Conservation (phyloP, 2,797 vertebrate species). For the Pseudochirops cupreus region DNA sequence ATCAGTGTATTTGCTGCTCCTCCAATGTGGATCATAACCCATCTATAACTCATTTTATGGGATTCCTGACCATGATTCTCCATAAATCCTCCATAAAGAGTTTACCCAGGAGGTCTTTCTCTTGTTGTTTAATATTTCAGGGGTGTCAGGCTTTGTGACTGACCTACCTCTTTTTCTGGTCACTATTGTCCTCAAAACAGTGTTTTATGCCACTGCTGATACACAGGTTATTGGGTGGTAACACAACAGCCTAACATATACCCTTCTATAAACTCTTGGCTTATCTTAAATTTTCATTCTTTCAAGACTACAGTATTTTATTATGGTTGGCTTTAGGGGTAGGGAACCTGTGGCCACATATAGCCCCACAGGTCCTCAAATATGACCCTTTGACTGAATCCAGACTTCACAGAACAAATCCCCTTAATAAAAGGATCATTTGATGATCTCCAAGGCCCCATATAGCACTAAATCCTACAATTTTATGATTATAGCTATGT, state of each 20-base stretch:
- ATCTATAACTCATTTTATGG: not conserved
- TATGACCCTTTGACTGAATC: too few relatives aligned
- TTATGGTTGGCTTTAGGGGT: not conserved
- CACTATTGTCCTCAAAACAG: not conserved
- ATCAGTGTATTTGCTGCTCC: not conserved
- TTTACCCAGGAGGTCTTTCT: not conserved
- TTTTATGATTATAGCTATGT: not conserved
- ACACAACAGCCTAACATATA: not conserved
- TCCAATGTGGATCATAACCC: not conserved
- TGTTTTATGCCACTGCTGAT: not conserved
- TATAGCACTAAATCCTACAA: not conserved
- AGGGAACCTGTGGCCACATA: too few relatives aligned
- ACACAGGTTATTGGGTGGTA: not conserved
- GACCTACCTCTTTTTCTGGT: not conserved
- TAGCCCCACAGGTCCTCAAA: too few relatives aligned
- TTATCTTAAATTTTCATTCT: not conserved
- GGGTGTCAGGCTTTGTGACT: not conserved
- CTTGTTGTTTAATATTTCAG: not conserved
- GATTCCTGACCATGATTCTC: not conserved
- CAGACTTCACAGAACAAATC: too few relatives aligned
- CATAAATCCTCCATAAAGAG: not conserved
- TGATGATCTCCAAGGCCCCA: not conserved
- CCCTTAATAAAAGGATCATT: too few relatives aligned
- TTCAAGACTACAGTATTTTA: not conserved
- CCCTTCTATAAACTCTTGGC: not conserved